Percentiles rank a stretch among this genome's conserved stretches.
These are phyloP conservation scores for Physeter macrocephalus DNA, from an alignment of 2,113 vertebrate species.

Conservation along the genomic window DNA sequence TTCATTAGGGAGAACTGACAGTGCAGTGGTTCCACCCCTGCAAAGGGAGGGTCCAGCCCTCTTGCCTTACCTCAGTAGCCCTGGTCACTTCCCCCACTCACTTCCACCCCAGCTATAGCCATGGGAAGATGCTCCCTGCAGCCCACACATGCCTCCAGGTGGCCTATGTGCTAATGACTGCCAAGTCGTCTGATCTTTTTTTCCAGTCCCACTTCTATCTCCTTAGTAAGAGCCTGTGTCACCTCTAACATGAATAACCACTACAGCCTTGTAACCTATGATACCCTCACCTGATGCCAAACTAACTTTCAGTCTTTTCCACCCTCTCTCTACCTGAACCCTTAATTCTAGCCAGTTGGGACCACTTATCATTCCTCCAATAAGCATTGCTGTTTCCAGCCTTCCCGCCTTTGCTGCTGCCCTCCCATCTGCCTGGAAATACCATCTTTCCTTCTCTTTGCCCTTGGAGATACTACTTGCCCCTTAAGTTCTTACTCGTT, in stretches of 20 bases:
- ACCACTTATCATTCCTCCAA: background rate
- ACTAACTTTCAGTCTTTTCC: background rate
- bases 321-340: background rate
- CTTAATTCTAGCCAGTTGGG: background rate
- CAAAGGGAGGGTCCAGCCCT: background rate
- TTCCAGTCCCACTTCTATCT: background rate
- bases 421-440: background rate
- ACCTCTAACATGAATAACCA: background rate
- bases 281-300: background rate
- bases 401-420: background rate
- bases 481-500: background rate
- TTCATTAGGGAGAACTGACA: background rate
- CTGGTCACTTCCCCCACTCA: background rate
- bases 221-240: background rate
- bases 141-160: background rate
- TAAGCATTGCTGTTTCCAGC: background rate
- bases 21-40: background rate
- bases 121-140: background rate
- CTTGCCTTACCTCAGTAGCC: background rate
- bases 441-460: background rate
- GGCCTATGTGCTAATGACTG: background rate
- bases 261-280: background rate
- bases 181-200: background rate
- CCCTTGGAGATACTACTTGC: background rate
- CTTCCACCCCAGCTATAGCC: background rate